phyloP scores from a whole-genome alignment of 2,113 vertebrate species.

The Dicerorhinus sumatrensis region DNA sequence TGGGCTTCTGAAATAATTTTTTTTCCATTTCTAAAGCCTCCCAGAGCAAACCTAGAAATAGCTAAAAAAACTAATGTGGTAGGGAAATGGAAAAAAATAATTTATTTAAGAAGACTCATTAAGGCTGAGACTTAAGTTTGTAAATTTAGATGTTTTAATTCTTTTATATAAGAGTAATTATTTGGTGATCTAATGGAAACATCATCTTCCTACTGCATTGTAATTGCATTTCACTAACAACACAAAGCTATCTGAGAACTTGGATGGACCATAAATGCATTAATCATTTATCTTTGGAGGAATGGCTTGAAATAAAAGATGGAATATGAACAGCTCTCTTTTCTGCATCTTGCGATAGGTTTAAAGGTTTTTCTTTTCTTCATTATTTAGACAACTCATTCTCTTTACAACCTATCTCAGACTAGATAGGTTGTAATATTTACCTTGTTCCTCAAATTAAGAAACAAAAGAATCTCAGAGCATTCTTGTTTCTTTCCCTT shows the following conservation, averaged over 20 bases:
- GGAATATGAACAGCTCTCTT: not conserved
- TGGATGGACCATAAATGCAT: not conserved
- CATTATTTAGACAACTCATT: not conserved
- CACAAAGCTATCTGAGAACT: not conserved
- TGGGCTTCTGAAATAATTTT: not conserved
- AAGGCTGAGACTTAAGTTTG: not conserved
- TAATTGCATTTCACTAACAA: not conserved
- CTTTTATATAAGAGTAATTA: not conserved
- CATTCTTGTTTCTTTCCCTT: not conserved
- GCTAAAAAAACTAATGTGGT: not conserved
- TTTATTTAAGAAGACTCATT: not conserved
- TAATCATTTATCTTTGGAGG: not conserved
- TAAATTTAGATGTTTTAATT: slow-evolving; percentile 42
- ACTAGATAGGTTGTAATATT: not conserved
- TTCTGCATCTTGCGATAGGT: not conserved
- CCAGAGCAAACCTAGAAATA: not conserved
- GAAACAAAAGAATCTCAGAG: not conserved
- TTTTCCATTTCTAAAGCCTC: not conserved
- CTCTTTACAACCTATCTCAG: not conserved
- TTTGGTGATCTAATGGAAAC: not conserved
- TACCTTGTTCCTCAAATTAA: not conserved
- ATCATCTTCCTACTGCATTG: not conserved
- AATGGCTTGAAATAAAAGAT: not conserved
- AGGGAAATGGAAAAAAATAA: not conserved
- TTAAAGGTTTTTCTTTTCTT: not conserved